Percentiles rank a stretch among this genome's conserved stretches.
Conservation (phyloP, 2,888 invertebrate species). For the Petrophora chlorosata region DNA sequence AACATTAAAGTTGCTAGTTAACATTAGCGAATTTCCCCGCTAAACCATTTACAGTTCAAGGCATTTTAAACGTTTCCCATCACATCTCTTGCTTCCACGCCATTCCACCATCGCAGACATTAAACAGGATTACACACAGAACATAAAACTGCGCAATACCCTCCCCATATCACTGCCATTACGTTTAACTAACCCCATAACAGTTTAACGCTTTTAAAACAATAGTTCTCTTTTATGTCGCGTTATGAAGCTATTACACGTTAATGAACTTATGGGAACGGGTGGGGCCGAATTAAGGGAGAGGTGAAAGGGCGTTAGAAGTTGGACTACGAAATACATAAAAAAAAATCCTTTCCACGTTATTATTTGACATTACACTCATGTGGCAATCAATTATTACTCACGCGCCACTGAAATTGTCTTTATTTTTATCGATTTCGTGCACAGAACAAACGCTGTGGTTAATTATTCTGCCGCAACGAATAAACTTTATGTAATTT, state of each 20-base stretch:
- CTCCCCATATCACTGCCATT: slow-evolving; percentile 10
- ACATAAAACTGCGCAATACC: slow-evolving; percentile 18
- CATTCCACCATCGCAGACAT: slow-evolving; percentile 8
- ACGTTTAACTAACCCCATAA: slow-evolving; percentile 24
- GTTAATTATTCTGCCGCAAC: too few species aligned
- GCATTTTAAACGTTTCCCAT: too few species aligned
- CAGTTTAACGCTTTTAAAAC: slow-evolving; percentile 21
- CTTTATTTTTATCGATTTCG: too few species aligned
- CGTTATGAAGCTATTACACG: slow-evolving; percentile 27
- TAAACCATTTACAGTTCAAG: too few species aligned
- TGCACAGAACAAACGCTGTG: too few species aligned
- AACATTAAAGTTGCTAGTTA: too few species aligned
- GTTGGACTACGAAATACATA: not conserved
- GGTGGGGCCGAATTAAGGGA: slow-evolving; percentile 1
- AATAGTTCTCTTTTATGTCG: slow-evolving; percentile 34
- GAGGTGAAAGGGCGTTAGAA: not conserved
- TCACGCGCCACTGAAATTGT: too few species aligned
- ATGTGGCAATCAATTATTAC: too few species aligned
- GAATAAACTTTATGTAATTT: too few species aligned
- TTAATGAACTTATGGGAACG: slow-evolving; percentile 32
- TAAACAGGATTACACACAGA: slow-evolving; percentile 18
- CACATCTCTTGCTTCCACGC: slow-evolving; percentile 9
- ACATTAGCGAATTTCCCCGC: too few species aligned
- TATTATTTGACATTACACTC: too few species aligned
- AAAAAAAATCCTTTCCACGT: not conserved